These are phyloP conservation scores for Erythrolamprus reginae DNA, from an alignment of 2,113 vertebrate species.

Conservation along the genomic window DNA sequence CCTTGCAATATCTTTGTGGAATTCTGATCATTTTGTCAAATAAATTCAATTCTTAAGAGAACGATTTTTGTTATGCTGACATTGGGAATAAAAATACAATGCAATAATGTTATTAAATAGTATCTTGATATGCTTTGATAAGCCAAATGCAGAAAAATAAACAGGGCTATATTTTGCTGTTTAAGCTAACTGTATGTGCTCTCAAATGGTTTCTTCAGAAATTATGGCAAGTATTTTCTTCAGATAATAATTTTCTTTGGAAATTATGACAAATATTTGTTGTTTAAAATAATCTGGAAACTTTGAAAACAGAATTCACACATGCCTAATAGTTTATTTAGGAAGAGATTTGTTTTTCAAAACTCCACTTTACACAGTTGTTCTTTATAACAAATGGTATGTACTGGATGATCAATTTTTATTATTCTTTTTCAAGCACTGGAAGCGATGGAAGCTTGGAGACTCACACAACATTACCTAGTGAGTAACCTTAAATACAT, in stretches of 20 bases:
- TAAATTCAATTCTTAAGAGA: background rate
- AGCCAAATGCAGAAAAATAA: background rate
- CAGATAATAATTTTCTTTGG: too few relatives aligned
- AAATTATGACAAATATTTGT: background rate
- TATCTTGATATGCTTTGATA: background rate
- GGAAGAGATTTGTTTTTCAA: background rate
- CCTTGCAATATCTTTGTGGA: background rate
- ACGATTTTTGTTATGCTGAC: background rate
- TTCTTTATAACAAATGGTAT: slow-evolving; percentile 27
- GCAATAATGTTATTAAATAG: background rate
- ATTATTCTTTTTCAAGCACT: slow-evolving; percentile 68
- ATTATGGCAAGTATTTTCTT: background rate
- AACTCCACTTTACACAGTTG: background rate
- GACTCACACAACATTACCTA: slow-evolving; percentile 84
- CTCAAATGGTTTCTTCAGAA: background rate
- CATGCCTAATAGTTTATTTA: slow-evolving; percentile 9
- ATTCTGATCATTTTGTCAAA: background rate
- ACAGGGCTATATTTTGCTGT: background rate
- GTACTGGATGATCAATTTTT: slow-evolving; percentile 25
- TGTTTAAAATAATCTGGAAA: slow-evolving; percentile 17
- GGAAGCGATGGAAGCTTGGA: slow-evolving; percentile 84
- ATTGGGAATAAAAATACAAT: background rate
- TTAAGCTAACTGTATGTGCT: background rate
- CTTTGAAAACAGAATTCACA: slow-evolving; percentile 26
- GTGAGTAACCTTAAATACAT: slow-evolving; percentile 69